Base-by-base conservation (phyloP, 2,797 vertebrate genomes). In the Tamandua tetradactyla region DNA sequence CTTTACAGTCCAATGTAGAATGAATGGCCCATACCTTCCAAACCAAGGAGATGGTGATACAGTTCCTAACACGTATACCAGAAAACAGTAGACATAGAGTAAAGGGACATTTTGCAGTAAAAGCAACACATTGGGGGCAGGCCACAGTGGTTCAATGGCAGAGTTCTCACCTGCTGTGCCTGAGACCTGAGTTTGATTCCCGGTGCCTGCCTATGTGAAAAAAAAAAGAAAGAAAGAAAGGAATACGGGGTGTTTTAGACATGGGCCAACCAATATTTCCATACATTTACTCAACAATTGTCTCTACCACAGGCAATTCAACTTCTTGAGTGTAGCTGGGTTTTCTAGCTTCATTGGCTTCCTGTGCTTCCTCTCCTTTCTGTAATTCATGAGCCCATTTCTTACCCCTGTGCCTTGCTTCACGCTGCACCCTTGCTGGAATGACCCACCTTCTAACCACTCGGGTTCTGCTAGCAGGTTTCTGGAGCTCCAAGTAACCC, bases 221-320 rank as follows among this genome's bases (percentile, higher is more conserved):
- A n/a, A n/a, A n/a, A n/a, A n/a, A n/a, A n/a, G n/a, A n/a, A n/a
- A n/a, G n/a, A n/a, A n/a, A n/a, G n/a, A n/a, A n/a, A n/a, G n/a
- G n/a, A n/a, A n/a, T n/a, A n/a, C n/a, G n/a, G 20, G 15, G 2
- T 30, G 5, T 68, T 17, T n/a, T 12, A 27, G 49, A 35, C 22
- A 8, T 4, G 5, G 47, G 40, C 27, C 47, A 85, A 12, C 4
- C 4, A 3, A 10, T 11, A 32, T 18, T n/a, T 27, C 40, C 4
- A 1, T 27, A 3, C 13, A 14, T 52, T 8, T 66, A 14, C 0
- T 30, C 35, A n/a, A 62, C 7, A 7, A 6, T 20, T 25, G 7
- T 6, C 1, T 35, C 37, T 32, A 14, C 27, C 17, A 12, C 1
- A 22, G 44, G 27, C 11, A 5, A 18, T 35, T 57, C 27, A 35